Evolutionary conservation across 2,113 vertebrate species (phyloP).

Genomic region (Colius striatus): DNA sequence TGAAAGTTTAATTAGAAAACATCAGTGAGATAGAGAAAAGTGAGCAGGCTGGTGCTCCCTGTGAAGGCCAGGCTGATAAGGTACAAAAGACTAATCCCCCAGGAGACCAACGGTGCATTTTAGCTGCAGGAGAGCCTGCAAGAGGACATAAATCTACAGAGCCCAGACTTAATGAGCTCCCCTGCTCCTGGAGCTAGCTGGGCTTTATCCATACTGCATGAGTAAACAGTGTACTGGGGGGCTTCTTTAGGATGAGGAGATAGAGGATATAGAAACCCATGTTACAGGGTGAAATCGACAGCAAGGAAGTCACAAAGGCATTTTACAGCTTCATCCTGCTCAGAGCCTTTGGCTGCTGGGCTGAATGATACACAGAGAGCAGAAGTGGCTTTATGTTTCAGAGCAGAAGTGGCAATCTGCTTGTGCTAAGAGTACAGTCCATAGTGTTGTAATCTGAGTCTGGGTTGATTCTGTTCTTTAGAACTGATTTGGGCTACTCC

Average conservation of each 20-base stretch:
- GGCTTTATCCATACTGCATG: not conserved
- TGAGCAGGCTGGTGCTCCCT: not conserved
- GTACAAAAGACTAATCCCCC: not conserved
- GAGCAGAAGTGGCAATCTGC: not conserved
- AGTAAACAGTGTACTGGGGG: not conserved
- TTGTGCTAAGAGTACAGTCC: not conserved
- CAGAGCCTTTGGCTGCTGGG: not conserved
- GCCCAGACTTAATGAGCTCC: not conserved
- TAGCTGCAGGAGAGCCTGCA: not conserved
- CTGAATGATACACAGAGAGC: not conserved
- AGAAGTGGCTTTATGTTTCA: not conserved
- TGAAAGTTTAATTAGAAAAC: constrained; percentile 16
- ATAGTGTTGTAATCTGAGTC: rapidly evolving
- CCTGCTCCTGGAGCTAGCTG: not conserved
- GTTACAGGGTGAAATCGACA: rapidly evolving
- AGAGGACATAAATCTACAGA: not conserved
- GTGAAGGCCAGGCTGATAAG: not conserved
- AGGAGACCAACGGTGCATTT: not conserved
- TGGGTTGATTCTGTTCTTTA: not conserved
- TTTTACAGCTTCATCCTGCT: not conserved
- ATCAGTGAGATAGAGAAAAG: not conserved
- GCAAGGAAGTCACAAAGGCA: not conserved
- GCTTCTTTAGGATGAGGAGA: not conserved
- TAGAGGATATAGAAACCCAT: not conserved
- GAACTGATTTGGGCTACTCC: not conserved